Base-by-base conservation (phyloP, 2,888 invertebrate genomes). In the Drosophila prolongata region DNA sequence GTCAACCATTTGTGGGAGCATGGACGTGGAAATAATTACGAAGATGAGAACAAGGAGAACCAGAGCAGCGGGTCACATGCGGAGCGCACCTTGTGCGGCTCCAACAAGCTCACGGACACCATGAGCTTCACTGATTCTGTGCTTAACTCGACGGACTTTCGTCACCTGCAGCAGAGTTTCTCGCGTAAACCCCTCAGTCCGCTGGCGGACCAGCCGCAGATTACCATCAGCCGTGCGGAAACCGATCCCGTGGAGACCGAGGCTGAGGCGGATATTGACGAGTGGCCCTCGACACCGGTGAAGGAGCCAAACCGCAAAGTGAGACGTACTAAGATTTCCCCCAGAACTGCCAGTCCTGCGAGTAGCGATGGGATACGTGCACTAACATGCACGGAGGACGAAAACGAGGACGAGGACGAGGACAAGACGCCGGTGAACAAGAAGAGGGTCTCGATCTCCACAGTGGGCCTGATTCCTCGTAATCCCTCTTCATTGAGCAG, bases 111-210 rank as follows among this genome's bases (percentile, higher is more conserved):
- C 6, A 84, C 86, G 0, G 91, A 91, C 16, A 92, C 92, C 0
- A 70, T 89, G 62, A 92, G 91, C 50, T 91, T 92, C 46, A 90
- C 85, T 0, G 92, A 92, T 43, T 91, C 92, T 0, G 16, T 92
- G 9, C 66, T 92, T 3, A 86, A 92, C 47, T 80, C 87, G 8
- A 81, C 81, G 1, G 91, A 90, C 10, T 88, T 90, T 65, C 88
- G 78, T 42, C 78, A 80, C 35, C 34, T 90, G 13, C 80, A 91
- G 13, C 57, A 80, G 1, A 84, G 80, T 30, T 75, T 80, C 19
- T 61, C 72, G 5, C 88, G 91, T 1, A 82, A 89, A 1, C 91
- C 91, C 1, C 71, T 91, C 14, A 91, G 91, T 68, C 89, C 90
- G 16, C 79, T 91, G 66, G 65, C 80, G 55, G 85, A 84, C 13